A percentile compares a stretch with the other conserved stretches of the same genome.
Conservation (phyloP, 2,113 vertebrate species). For the Silurus meridionalis region DNA sequence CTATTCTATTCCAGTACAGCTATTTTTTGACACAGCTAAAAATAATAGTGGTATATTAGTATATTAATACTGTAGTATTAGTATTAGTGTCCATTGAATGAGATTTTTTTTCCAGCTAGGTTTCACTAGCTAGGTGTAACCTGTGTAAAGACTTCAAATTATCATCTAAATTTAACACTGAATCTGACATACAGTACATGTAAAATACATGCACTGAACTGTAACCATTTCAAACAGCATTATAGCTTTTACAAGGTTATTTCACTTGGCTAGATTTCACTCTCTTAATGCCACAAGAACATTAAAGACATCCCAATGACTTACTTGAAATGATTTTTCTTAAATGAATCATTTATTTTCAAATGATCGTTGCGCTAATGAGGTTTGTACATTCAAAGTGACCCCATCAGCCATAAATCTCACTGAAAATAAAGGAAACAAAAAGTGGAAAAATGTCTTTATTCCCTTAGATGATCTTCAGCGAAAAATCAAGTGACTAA, state of each 20-base stretch:
- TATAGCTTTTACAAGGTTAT: not conserved
- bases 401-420: not conserved
- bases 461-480: not conserved
- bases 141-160: not conserved
- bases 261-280: not conserved
- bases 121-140: too few species aligned
- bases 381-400: not conserved
- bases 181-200: too few species aligned
- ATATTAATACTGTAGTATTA: too few species aligned
- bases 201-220: too few species aligned
- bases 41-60: too few species aligned
- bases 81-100: too few species aligned
- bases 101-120: too few species aligned
- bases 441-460: not conserved
- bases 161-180: too few species aligned
- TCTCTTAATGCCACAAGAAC: not conserved
- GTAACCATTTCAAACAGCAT: not conserved
- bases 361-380: not conserved
- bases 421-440: not conserved
- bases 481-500: not conserved
- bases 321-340: not conserved
- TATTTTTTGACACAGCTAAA: too few species aligned
- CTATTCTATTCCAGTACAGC: too few species aligned
- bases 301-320: not conserved
- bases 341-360: not conserved